Evolutionary conservation across 2,888 invertebrate genomes (phyloP).

Genomic region (Dryococelus australis): DNA sequence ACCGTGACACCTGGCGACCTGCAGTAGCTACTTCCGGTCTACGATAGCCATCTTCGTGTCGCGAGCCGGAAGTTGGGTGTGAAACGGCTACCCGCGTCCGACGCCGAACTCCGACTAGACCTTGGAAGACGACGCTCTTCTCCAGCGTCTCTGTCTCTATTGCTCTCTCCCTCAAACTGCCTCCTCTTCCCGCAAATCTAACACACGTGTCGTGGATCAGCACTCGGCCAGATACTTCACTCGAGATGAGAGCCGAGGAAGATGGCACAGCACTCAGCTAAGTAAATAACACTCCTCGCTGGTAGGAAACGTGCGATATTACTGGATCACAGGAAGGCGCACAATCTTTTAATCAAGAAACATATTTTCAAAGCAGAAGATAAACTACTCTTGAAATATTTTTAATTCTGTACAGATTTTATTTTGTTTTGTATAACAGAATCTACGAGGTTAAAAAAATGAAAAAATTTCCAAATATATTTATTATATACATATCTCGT

Average conservation of each 20-base stretch:
- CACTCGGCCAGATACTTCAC: background rate
- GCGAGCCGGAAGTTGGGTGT: background rate
- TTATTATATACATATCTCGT: too few relatives aligned
- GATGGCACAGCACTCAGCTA: background rate
- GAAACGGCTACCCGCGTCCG: background rate
- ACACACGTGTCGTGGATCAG: background rate
- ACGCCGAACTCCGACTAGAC: background rate
- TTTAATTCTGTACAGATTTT: too few relatives aligned
- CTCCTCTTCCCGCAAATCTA: background rate
- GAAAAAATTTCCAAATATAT: too few relatives aligned
- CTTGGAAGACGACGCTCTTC: background rate
- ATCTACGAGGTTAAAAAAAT: too few relatives aligned
- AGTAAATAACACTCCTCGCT: background rate
- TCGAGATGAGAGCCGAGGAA: background rate
- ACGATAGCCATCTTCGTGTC: background rate
- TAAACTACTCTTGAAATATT: too few relatives aligned
- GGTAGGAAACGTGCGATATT: too few relatives aligned
- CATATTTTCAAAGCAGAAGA: too few relatives aligned
- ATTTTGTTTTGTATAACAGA: too few relatives aligned
- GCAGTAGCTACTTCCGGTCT: background rate
- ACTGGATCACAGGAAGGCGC: too few relatives aligned
- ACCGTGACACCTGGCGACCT: too few relatives aligned
- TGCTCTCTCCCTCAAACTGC: background rate
- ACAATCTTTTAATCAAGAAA: too few relatives aligned
- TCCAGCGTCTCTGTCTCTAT: background rate